Evolutionary conservation across 2,797 vertebrate species (phyloP), one percentile per base, ranked within the genome.

Genomic region (Carduelis carduelis): DNA sequence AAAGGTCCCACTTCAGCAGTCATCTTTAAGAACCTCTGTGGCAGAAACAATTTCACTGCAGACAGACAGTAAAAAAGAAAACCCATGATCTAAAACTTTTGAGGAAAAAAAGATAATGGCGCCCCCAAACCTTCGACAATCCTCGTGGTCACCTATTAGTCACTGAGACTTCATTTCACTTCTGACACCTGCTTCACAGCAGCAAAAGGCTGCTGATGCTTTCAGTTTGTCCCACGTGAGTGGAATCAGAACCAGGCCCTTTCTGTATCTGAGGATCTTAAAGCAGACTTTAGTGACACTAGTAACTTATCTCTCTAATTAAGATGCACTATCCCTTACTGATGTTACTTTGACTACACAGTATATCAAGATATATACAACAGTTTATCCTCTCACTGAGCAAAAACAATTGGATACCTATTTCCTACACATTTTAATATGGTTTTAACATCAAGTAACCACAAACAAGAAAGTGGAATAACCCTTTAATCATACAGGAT

Each of bases 401-500:
- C 96, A 95, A 94, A 96, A 96, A 98, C 96, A 97, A 98, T 81
- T 96, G 87, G 91, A 97, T 96, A 97, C 90, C 95, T 98, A 98
- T 86, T 96, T 97, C 97, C 97, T 98, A 97, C 95, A 98, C 96
- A 97, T 94, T 94, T 86, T 89, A 96, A 95, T 88, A 96, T 94
- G 95, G 96, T 95, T 97, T 96, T 94, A 97, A 97, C 96, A 98
- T 97, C 97, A 98, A 98, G 96, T 96, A 97, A 96, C 95, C 97
- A 98, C 97, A 96, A 97, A 98, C 95, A 97, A 96, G 97, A 96
- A 97, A 98, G 97, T 97, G 96, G 97, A 97, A 95, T 96, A 97
- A 97, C 96, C 91, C 95, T 98, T 97, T 97, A 98, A 98, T 98
- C 87, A 96, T 95, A 98, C 91, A 97, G 83, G 66, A 95, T 82